Base-by-base conservation (phyloP, 1,140 invertebrate genomes). In the Lepidurus apus region DNA sequence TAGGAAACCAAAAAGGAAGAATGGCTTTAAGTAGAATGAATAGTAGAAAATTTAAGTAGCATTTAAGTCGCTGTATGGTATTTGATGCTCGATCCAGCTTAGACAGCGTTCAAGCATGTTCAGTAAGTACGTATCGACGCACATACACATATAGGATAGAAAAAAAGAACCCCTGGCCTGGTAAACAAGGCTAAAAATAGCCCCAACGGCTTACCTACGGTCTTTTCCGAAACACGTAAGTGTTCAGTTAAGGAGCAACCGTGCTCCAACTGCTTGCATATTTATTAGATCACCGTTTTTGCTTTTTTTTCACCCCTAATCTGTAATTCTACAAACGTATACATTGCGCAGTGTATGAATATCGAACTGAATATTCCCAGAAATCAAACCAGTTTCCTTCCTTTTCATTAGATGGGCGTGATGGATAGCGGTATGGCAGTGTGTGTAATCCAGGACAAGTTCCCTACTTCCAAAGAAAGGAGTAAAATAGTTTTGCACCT, bases 131-230 rank as follows among this genome's bases (percentile, higher is more conserved):
- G 45, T 65, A 65, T 65, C 17, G 6, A 17, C 53, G 53, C 34
- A 65, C 6, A 65, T 17, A 21, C n/a, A 65, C 53, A 21, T 65
- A 65, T 65, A n/a, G 53, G 53, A 34, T 34, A 34, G 53, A 65
- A 21, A 65, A 53, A 65, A 65, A 65, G 53, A 65, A 17, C 21
- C 53, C 53, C 53, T 65, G 53, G 53, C 53, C 53, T 65, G 53
- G 53, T 65, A 65, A 65, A 65, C 53, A 65, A 65, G 21, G 53
- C 53, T 65, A 65, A 65, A 65, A 65, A 65, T 65, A 65, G 53
- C 21, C 53, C 3, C 17, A 65, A 65, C 34, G 53, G 53, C 53
- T 11, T 21, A 65, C 53, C 53, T 65, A 65, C 53, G 53, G 53
- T 65, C 17, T 65, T 65, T 65, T 65, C 17, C 53, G 21, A 65